phyloP scores from a whole-genome alignment of 2,113 vertebrate genomes.

The Bungarus multicinctus region DNA sequence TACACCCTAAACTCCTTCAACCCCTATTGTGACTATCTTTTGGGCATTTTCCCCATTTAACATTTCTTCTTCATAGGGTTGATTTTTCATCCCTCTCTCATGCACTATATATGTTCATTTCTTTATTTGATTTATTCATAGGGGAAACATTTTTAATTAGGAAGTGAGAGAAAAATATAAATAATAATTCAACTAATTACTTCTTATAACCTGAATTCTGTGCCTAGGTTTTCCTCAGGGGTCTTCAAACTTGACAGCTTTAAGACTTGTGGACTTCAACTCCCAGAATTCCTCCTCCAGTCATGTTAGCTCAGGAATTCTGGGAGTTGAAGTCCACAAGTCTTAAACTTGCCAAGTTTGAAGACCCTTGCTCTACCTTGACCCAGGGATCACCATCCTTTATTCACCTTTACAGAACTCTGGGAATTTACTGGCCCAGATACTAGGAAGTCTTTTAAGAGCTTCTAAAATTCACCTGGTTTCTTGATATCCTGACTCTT shows the following conservation, averaged over 20 bases:
- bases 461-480: neutral
- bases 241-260: too few relatives aligned
- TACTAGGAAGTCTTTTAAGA: neutral
- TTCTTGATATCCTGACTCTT: neutral
- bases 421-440: neutral
- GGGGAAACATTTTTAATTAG: neutral
- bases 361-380: neutral
- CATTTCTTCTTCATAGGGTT: neutral
- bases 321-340: too few relatives aligned
- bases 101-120: neutral
- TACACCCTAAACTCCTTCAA: too few relatives aligned
- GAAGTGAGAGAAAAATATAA: neutral
- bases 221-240: neutral
- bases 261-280: too few relatives aligned
- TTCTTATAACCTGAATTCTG: neutral
- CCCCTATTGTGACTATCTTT: neutral
- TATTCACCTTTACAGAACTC: neutral
- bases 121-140: neutral
- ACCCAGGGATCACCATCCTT: neutral
- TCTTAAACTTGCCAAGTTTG: too few relatives aligned
- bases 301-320: too few relatives aligned
- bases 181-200: neutral
- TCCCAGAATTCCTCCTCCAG: too few relatives aligned
- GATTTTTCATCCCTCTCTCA: neutral
- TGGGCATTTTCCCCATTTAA: neutral